Conservation (phyloP, 2,797 vertebrate genomes). For the Acestrorhynchus altus region DNA sequence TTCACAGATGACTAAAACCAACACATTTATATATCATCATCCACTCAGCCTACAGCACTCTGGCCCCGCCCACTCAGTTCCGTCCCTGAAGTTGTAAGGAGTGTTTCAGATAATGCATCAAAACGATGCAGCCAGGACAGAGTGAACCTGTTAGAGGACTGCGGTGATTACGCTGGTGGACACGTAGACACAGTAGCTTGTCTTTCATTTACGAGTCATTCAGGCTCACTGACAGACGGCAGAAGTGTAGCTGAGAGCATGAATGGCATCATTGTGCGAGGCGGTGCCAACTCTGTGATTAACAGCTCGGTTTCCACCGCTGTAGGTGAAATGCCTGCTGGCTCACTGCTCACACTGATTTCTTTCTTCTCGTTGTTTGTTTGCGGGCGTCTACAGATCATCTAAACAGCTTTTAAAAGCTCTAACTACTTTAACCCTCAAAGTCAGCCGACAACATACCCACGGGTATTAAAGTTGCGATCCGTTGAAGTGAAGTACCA, state of each 20-base stretch:
- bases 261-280: slow-evolving; percentile 33
- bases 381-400: background rate
- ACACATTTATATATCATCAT: too few species aligned
- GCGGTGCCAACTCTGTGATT: slow-evolving; percentile 27
- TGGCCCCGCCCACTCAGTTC: too few species aligned
- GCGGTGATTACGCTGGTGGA: background rate
- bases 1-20: too few species aligned
- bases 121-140: background rate
- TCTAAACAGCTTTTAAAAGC: background rate
- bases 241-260: slow-evolving; percentile 69
- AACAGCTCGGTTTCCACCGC: slow-evolving; percentile 1
- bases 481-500: too few species aligned
- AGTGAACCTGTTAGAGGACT: background rate
- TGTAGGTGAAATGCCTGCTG: background rate
- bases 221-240: slow-evolving; percentile 58
- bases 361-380: background rate
- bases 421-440: background rate
- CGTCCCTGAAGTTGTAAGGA: too few species aligned
- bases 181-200: background rate
- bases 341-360: background rate
- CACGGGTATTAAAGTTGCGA: too few species aligned
- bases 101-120: too few species aligned
- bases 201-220: background rate
- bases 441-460: too few species aligned
- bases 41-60: too few species aligned